These are phyloP conservation scores for Bombus terrestris DNA, from an alignment of 1,140 invertebrate genomes.

Conservation along the genomic window DNA sequence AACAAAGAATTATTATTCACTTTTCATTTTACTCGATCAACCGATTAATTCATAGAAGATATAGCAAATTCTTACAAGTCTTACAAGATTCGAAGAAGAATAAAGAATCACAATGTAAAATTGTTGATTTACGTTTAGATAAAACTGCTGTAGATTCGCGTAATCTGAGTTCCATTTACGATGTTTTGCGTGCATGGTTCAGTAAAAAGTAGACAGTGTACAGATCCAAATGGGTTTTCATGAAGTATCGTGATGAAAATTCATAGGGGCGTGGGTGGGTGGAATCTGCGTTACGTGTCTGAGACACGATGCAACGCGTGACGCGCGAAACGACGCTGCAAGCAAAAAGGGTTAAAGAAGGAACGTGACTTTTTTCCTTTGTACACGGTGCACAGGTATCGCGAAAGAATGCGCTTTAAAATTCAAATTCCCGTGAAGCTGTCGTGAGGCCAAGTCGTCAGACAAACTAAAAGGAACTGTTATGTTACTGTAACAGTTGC, in stretches of 20 bases:
- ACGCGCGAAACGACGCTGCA: conserved; percentile 5
- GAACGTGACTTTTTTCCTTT: conserved; percentile 28
- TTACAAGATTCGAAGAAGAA: not conserved
- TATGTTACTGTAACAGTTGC: not conserved
- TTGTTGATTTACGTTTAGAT: not conserved
- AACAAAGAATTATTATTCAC: too few species aligned
- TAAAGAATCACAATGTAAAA: not conserved
- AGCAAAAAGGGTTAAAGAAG: conserved; percentile 25
- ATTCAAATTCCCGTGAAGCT: conserved; percentile 22
- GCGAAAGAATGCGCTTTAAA: conserved; percentile 20
- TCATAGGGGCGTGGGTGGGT: not conserved
- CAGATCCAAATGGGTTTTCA: not conserved
- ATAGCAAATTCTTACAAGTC: too few species aligned
- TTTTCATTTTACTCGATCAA: too few species aligned
- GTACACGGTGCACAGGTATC: not conserved
- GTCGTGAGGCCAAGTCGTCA: not conserved
- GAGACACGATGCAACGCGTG: conserved; percentile 4
- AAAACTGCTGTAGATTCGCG: not conserved
- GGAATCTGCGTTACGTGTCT: conserved; percentile 20
- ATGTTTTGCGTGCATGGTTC: not conserved
- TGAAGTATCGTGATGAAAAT: conserved; percentile 32
- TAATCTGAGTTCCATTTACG: not conserved
- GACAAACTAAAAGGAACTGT: not conserved
- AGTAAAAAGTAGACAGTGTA: not conserved
- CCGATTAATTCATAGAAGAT: too few species aligned